phyloP scores from a whole-genome alignment of 37 sponge, comb jelly and placozoan species.

The Aphrocallistes beatrix region DNA sequence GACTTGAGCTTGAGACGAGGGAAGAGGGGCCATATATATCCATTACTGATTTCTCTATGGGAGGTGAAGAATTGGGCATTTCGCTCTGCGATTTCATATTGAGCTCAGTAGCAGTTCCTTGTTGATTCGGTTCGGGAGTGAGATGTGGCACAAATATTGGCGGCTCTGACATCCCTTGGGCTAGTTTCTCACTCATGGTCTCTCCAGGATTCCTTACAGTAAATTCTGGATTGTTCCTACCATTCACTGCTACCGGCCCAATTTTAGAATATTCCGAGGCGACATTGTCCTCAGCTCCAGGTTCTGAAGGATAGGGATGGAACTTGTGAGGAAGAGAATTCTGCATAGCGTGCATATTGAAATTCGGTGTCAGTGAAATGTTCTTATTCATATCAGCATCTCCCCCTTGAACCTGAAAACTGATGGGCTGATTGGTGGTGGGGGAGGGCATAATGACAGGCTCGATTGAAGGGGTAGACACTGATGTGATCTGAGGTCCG shows the following conservation, averaged over 20 bases:
- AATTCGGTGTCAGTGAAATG: neutral
- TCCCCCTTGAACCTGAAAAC: neutral
- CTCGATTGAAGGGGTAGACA: neutral
- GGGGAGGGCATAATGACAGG: neutral
- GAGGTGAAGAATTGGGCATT: neutral
- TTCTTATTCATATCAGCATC: neutral
- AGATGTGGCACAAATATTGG: neutral
- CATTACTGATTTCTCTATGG: conserved; percentile 2
- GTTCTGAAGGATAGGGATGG: neutral
- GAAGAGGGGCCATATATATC: neutral
- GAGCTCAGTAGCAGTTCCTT: neutral
- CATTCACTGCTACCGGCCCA: conserved; percentile 7
- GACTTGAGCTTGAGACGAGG: neutral
- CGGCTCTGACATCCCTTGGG: neutral
- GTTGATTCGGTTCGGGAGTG: neutral
- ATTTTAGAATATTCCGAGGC: neutral
- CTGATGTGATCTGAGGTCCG: neutral
- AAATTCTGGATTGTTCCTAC: neutral
- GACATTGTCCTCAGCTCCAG: neutral
- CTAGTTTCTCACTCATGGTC: neutral
- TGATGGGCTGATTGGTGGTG: neutral
- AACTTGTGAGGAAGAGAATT: neutral
- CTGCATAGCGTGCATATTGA: neutral
- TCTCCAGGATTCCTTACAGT: neutral
- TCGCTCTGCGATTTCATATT: neutral